These are phyloP conservation scores for Venustoraphidia nigricollis DNA, from an alignment of 2,888 invertebrate species.

Conservation along the genomic window DNA sequence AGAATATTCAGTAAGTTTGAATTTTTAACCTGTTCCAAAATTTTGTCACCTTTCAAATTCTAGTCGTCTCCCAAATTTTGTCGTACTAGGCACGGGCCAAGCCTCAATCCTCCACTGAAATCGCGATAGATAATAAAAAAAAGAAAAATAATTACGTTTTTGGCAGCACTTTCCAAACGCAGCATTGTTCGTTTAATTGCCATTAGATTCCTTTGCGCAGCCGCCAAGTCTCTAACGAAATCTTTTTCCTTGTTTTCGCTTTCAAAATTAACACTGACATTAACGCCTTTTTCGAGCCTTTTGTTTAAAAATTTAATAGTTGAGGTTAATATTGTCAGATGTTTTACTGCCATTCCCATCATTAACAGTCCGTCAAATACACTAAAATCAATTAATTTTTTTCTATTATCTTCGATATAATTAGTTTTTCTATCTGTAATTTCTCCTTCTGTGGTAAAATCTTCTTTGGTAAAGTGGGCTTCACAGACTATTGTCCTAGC, in stretches of 20 bases:
- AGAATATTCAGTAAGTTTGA: too few species aligned
- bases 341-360: neutral
- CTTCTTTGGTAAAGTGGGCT: too few species aligned
- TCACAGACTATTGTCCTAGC: too few species aligned
- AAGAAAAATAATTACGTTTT: neutral
- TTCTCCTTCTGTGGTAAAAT: too few species aligned
- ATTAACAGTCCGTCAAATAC: neutral
- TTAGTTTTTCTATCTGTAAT: too few species aligned
- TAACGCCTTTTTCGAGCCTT: neutral
- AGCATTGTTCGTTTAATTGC: neutral
- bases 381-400: neutral
- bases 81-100: too few species aligned
- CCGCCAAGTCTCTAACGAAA: neutral
- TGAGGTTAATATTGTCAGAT: neutral
- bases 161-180: neutral
- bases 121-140: neutral
- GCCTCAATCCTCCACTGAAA: too few species aligned
- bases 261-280: neutral
- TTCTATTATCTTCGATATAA: too few species aligned
- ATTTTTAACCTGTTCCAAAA: too few species aligned
- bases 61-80: too few species aligned
- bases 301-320: neutral
- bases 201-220: neutral
- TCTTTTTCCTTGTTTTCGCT: neutral
- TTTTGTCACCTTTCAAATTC: too few species aligned